Conservation (phyloP, 2,797 vertebrate genomes). For the Alectoris magna region DNA sequence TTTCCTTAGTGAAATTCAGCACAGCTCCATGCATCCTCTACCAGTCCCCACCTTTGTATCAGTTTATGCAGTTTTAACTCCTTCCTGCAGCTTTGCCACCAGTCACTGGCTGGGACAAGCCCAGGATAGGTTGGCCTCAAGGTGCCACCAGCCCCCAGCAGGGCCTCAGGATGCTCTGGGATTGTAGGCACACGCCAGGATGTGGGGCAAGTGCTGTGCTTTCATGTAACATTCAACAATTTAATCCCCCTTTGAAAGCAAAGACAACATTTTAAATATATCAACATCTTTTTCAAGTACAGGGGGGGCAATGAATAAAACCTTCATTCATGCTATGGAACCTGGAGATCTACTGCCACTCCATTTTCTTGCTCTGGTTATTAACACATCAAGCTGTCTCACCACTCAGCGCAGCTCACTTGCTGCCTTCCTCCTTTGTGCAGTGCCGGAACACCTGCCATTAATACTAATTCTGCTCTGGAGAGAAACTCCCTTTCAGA, state of each 20-base stretch:
- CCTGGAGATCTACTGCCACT: constrained; percentile 44
- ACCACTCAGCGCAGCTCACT: constrained; percentile 20
- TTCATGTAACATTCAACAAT: constrained; percentile 42
- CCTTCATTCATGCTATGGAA: constrained; percentile 47
- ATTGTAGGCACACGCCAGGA: not conserved
- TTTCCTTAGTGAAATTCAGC: not conserved
- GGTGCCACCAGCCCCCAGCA: not conserved
- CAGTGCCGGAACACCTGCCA: constrained; percentile 54
- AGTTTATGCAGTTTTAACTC: not conserved
- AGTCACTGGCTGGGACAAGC: not conserved
- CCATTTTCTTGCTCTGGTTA: constrained; percentile 55
- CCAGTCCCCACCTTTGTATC: not conserved
- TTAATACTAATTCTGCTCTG: constrained; percentile 54
- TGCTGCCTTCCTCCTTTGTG: constrained; percentile 65
- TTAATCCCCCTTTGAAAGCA: constrained; percentile 56
- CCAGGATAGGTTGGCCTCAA: not conserved
- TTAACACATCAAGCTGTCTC: constrained; percentile 73
- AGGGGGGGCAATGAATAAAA: constrained; percentile 57
- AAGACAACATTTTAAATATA: constrained; percentile 48
- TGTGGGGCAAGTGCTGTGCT: not conserved
- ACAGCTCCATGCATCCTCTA: not conserved
- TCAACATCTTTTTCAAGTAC: constrained; percentile 31
- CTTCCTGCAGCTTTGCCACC: not conserved
- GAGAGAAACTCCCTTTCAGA: constrained; percentile 66
- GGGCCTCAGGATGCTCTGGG: not conserved